Base-by-base conservation (phyloP, 1,140 invertebrate genomes). In the Muscidifurax raptorellus region DNA sequence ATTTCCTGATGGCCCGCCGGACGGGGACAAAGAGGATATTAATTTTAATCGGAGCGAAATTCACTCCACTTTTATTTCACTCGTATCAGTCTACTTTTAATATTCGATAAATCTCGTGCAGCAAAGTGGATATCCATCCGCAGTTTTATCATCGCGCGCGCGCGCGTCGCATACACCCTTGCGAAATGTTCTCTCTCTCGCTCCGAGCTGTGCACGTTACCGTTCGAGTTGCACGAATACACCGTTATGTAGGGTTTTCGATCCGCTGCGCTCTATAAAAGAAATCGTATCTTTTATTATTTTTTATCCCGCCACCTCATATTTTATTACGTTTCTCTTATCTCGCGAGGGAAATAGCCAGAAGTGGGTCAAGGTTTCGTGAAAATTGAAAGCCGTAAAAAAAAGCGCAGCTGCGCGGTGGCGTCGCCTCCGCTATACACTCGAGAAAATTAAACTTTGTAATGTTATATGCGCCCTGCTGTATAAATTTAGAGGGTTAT, bases 301-400 rank as follows among this genome's bases (percentile, higher is more conserved):
- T n/a, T 69, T 69, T 69, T 74, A 18, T 74, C 52, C 4, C 44
- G 18, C 72, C 40, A 36, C 4, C 66, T 36, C 32, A 47, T 82
- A 76, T 76, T 76, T 76, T 47, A 76, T 82, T 82, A 76, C 13
- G 30, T 44, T 75, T 66, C 36, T 81, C 74, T 78, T 78, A 72
- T 78, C 82, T 83, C 36, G 1, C 32, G 9, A 22, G 30, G 30
- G 32, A 36, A 22, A 18, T 59, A 59, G 18, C 6, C 36, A 6
- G n/a, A 84, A 84, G 67, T 84, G 32, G 76, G 76, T 84, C 79
- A 79, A 84, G 82, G 76, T 74, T 83, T 40, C 25, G 44, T 36
- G 67, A 59, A 79, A 84, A 84, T 83, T 74, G 66, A 71, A 79
- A 84, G 67, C 30, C 13, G 44, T 84, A 79, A 84, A 79, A 77